These are phyloP conservation scores for Cerceris rybyensis DNA, from an alignment of 2,888 invertebrate genomes.

Conservation along the genomic window DNA sequence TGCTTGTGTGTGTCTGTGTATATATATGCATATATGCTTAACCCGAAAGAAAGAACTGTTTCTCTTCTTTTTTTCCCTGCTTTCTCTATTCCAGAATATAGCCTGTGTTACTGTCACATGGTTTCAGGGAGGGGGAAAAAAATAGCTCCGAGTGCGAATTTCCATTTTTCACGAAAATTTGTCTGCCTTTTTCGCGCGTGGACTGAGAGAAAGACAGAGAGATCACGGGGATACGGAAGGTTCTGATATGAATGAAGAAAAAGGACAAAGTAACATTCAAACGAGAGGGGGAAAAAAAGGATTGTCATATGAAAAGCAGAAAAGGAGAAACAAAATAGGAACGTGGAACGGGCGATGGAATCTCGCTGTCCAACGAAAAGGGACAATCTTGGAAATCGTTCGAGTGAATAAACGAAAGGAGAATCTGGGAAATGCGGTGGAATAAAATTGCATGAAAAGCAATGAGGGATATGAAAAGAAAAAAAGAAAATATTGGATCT, in stretches of 20 bases:
- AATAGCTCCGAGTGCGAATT: slow-evolving; percentile 50
- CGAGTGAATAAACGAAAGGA: no score
- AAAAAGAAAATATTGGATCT: slow-evolving; percentile 16
- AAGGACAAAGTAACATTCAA: slow-evolving; percentile 17
- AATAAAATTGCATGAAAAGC: neutral
- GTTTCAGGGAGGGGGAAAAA: slow-evolving; percentile 43
- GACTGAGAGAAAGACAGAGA: slow-evolving; percentile 33
- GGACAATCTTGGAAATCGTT: no score
- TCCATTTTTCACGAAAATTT: slow-evolving; percentile 13
- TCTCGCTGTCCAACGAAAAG: no score
- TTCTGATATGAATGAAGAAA: slow-evolving; percentile 13
- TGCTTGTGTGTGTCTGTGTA: slow-evolving; percentile 21
- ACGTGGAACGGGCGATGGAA: no score
- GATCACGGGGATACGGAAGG: slow-evolving; percentile 10
- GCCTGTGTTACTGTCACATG: slow-evolving; percentile 16
- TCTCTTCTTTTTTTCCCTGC: no score
- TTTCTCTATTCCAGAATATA: slow-evolving; percentile 29
- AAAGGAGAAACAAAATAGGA: neutral
- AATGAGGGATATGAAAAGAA: neutral
- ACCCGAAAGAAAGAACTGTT: slow-evolving; percentile 60
- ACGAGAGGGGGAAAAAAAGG: neutral
- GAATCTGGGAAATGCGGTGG: neutral
- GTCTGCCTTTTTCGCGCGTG: slow-evolving; percentile 8
- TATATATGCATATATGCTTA: slow-evolving; percentile 51
- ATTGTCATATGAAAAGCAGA: neutral